These are phyloP conservation scores for Ceyx cyanopectus DNA, from an alignment of 2,113 vertebrate genomes.

Conservation along the genomic window DNA sequence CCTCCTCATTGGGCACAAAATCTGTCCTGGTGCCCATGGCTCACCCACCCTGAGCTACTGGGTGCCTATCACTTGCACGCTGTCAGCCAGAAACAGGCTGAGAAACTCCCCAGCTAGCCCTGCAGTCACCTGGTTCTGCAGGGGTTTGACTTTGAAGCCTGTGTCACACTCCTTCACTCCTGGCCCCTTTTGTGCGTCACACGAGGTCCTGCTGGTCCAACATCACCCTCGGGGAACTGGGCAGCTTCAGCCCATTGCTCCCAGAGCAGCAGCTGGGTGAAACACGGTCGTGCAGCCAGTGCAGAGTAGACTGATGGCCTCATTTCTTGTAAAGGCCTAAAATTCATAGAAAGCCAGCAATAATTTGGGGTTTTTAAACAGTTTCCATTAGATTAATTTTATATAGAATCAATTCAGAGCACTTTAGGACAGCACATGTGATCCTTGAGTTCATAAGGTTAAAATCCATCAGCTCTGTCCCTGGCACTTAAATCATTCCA, in stretches of 20 bases:
- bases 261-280: background rate
- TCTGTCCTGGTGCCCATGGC: background rate
- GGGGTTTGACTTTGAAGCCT: background rate
- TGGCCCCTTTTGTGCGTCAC: background rate
- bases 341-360: background rate
- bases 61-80: fast-evolving
- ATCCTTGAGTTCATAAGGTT: background rate
- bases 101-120: background rate
- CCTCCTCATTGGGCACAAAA: background rate
- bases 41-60: background rate
- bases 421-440: background rate
- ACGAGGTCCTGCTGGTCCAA: background rate
- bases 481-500: background rate
- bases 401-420: background rate
- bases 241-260: background rate
- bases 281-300: background rate
- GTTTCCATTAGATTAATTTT: background rate
- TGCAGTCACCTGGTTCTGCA: background rate
- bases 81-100: background rate
- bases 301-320: background rate
- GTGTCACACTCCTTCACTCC: background rate
- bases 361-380: background rate
- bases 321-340: background rate
- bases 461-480: background rate
- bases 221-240: fast-evolving